Evolutionary conservation across 2,797 vertebrate genomes (phyloP).

Genomic region (Chiloscyllium punctatum): DNA sequence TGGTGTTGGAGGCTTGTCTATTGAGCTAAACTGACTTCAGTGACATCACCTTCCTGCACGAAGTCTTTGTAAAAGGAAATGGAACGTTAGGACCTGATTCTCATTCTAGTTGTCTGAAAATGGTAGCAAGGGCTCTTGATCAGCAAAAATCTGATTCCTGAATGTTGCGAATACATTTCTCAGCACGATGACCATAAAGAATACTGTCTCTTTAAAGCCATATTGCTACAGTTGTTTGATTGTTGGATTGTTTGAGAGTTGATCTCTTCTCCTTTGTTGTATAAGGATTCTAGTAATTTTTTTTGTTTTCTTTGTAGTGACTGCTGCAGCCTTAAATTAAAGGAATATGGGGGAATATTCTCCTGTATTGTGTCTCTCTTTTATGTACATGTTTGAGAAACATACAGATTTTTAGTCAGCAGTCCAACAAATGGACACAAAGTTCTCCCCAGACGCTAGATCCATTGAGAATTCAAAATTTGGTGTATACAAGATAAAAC

Average conservation of each 20-base stretch:
- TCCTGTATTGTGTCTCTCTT: background rate
- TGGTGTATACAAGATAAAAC: background rate
- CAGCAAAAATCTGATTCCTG: background rate
- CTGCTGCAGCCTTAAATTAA: conserved; percentile 31
- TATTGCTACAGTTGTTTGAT: background rate
- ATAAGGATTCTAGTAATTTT: conserved; percentile 7
- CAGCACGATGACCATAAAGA: background rate
- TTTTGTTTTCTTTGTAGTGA: conserved; percentile 33
- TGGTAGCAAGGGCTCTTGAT: background rate
- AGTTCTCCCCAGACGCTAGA: background rate
- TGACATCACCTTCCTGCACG: background rate
- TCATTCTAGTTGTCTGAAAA: background rate
- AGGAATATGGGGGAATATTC: conserved; percentile 9
- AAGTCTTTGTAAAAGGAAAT: background rate
- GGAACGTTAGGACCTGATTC: background rate
- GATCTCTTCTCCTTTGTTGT: conserved; percentile 19
- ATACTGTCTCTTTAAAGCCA: background rate
- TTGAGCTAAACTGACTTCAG: background rate
- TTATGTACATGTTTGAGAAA: background rate
- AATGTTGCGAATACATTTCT: background rate
- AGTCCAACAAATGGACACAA: background rate
- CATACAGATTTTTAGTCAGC: background rate
- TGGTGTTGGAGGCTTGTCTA: background rate
- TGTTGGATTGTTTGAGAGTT: background rate
- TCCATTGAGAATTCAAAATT: background rate